Evolutionary conservation across 2,888 invertebrate species (phyloP), one percentile per base, ranked within the genome.

Genomic region (Temnothorax ravouxi): DNA sequence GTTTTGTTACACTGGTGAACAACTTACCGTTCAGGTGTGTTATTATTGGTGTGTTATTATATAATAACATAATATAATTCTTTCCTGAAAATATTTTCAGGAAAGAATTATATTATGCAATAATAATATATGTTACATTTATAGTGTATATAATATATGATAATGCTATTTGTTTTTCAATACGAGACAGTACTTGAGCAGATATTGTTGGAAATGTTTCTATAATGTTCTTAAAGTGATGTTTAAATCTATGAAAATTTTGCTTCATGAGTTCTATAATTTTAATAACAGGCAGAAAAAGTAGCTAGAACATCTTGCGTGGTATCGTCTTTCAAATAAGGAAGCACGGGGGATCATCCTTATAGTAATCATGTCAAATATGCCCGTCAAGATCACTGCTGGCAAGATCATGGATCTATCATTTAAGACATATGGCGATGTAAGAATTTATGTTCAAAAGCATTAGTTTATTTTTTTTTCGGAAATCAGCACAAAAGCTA

Each of bases 361-460:
- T 21, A 75, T 92, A 29, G 84, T 92, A 6, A 59, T 87, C 1
- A 89, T 90, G 56, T 75, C 91, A 0, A 92, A 88, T 64, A 83
- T 83, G 56, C 91, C 92, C 0, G 84, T 84, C 1, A 88, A 86
- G 56, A 88, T 92, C 11, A 92, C 92, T 2, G 92, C 92, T 75
- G 92, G 92, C 29, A 92, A 90, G 84, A 85, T 92, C 72, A 84
- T 90, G 8, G 87, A 90, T 61, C 29, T 92, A 13, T 92, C 92
- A 6, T 67, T 91, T 15, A 85, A 69, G n/a, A 89, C 87, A 64
- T 92, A 92, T 81, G 86, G 89, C 54, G 88, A 90, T 21, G 92
- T 92, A 87, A 84, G 90, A 90, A 5, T 1, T 29, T 54, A 34
- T 5, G 34, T 34, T 34, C 6, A 59, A 38, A 52, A 77, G 5